Conservation (phyloP, 2,888 invertebrate species). For the Allophyes oxyacanthae region DNA sequence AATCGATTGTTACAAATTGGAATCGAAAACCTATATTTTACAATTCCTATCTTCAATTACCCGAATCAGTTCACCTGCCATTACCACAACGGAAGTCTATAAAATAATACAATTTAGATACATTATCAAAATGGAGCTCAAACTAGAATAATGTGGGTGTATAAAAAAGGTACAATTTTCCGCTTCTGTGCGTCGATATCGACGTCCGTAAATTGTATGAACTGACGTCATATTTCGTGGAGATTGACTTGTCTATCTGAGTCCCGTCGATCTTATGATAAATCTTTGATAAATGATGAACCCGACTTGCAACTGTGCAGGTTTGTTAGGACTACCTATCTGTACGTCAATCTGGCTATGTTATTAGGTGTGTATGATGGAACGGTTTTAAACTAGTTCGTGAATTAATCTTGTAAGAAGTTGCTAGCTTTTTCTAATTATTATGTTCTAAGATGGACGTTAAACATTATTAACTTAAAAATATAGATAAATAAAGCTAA, state of each 20-base stretch:
- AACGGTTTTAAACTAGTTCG: constrained; percentile 6
- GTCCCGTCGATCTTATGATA: constrained; percentile 73
- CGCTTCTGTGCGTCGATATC: constrained; percentile 57
- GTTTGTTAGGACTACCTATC: constrained; percentile 42
- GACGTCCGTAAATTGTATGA: constrained; percentile 53
- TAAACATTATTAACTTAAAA: too few relatives aligned
- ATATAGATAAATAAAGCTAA: too few relatives aligned
- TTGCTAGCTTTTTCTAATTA: not conserved
- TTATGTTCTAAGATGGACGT: too few relatives aligned
- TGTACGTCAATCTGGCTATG: constrained; percentile 27
- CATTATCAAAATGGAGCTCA: constrained; percentile 38
- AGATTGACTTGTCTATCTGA: constrained; percentile 74
- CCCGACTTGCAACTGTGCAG: constrained; percentile 63
- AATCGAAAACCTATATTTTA: constrained; percentile 34
- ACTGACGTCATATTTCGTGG: constrained; percentile 50
- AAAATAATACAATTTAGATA: constrained; percentile 48
- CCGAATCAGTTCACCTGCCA: constrained; percentile 29
- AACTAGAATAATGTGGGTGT: constrained; percentile 50
- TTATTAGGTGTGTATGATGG: constrained; percentile 8
- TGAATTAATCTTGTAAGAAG: constrained; percentile 10
- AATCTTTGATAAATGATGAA: constrained; percentile 81
- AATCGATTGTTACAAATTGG: constrained; percentile 34
- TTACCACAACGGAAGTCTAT: constrained; percentile 33
- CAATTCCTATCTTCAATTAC: constrained; percentile 31
- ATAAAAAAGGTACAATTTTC: constrained; percentile 58